Base-by-base conservation (phyloP, 2,113 vertebrate genomes). In the Macrotus californicus region DNA sequence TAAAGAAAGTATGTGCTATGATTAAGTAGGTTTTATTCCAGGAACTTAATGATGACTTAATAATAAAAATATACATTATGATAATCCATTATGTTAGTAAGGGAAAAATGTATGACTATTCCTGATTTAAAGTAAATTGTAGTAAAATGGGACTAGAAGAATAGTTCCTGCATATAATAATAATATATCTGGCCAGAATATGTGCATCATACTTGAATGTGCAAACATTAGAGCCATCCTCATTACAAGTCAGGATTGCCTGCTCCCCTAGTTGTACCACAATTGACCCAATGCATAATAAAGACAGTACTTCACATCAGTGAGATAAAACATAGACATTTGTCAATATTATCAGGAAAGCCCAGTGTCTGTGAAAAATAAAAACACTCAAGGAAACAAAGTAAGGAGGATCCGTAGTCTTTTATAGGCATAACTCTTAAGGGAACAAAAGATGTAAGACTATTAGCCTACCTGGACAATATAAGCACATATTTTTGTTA, bases 1-100 rank as follows among this genome's bases (percentile, higher is more conserved):
- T 81, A 96, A 84, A 75, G 36, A 87, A 92, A 80, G 90, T 70
- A 88, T 72, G 52, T 93, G 16, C 10, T 76, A 34, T 94, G 48
- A 92, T 48, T 85, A 88, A 92, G 82, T 82, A 48, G 79, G 14
- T 75, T 94, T 96, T 94, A 64, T 90, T 87, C 50, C 19, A 95
- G 50, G 43, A 94, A 75, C 90, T 87, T 94, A 87, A 84, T 66
- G 46, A 64, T 92, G 56, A 29, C 39, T 95, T 22, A 85, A 67
- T 91, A 80, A 64, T 66, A 88, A 88, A 95, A 90, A 81, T 61
- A 85, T 70, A 34, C 72, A 61, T 82, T 46, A 77, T 73, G 24
- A 79, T 73, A 79, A 69, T 87, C 12, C 13, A 66, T 86, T 92
- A 75, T 84, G 52, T 89, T 77, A 54, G 19, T 94, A 75, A 82